Evolutionary conservation across 2,888 invertebrate genomes (phyloP), one percentile per base, ranked within the genome.

Genomic region (Strigamia transsilvanica): DNA sequence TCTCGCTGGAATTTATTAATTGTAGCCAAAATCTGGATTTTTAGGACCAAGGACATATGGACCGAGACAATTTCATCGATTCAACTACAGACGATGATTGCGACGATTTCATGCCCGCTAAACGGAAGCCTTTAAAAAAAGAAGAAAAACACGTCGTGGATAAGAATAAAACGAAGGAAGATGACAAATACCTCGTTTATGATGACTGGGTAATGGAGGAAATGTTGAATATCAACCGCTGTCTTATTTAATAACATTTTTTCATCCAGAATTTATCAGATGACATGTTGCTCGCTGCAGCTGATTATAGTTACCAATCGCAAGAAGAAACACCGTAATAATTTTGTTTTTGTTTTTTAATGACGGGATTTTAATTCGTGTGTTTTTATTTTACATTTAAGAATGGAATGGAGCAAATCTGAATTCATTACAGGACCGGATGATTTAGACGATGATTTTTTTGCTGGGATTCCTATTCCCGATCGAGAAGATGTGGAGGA

Each of bases 371-470:
- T 51, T 51, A 10, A 18, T 51, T 51, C 51, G 6, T 51, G 1
- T 18, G 6, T 51, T 51, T 18, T 51, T 3, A 51, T 51, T 1
- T 27, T 1, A 2, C 27, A 7, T 66, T 66, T n/a, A 66, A 66
- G 61, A 12, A 66, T 66, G 61, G 61, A 66, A n/a, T 66, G 61
- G 61, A 21, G 61, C 23, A 66, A 66, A 51, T 18, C 51, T 18
- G 51, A 51, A 51, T 6, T 18, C 18, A 51, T 2, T 38, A 10
- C 46, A 46, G n/a, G 46, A n/a, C 46, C 38, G 38, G 23, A 23
- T 2, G 61, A 21, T 1, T 15, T n/a, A 66, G 61, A 66, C 7
- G 61, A 66, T 21, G 61, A 66, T 21, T 66, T 66, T 21, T 66
- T 66, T 23, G 18, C 61, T 5, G 61, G 61, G 12, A 66, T 66